phyloP scores from a whole-genome alignment of 2,797 vertebrate species.

The Potorous gilbertii region DNA sequence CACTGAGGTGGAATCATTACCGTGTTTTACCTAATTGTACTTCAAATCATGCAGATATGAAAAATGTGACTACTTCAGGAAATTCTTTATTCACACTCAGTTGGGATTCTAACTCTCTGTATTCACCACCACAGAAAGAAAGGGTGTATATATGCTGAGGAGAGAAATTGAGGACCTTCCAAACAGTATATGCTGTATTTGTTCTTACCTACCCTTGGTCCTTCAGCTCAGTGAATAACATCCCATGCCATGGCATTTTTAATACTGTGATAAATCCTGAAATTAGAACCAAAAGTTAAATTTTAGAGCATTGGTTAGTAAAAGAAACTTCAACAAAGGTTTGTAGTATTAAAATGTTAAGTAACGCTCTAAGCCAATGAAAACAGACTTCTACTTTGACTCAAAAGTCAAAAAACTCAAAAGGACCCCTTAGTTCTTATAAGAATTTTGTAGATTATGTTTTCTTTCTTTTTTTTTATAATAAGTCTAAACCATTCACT shows the following conservation, averaged over 20 bases:
- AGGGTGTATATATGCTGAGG: neutral
- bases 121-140: neutral
- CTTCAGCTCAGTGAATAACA: slow-evolving; percentile 3
- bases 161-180: neutral
- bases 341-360: neutral
- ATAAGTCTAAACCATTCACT: neutral
- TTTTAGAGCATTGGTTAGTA: neutral
- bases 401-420: neutral
- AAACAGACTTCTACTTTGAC: neutral
- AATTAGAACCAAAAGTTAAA: neutral
- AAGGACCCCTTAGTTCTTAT: neutral
- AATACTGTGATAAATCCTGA: neutral
- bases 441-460: neutral
- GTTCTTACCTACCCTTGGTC: neutral
- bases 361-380: neutral
- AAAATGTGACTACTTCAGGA: neutral
- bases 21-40: neutral
- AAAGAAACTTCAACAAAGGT: neutral
- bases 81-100: neutral
- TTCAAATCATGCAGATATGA: neutral
- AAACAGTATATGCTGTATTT: neutral
- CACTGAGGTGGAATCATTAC: neutral
- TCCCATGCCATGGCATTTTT: neutral
- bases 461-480: slow-evolving; percentile 13
- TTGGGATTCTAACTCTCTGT: neutral